Percentiles rank a stretch among this genome's conserved stretches.
Conservation (phyloP, 2,888 invertebrate genomes). For the Microdon myrmicae region DNA sequence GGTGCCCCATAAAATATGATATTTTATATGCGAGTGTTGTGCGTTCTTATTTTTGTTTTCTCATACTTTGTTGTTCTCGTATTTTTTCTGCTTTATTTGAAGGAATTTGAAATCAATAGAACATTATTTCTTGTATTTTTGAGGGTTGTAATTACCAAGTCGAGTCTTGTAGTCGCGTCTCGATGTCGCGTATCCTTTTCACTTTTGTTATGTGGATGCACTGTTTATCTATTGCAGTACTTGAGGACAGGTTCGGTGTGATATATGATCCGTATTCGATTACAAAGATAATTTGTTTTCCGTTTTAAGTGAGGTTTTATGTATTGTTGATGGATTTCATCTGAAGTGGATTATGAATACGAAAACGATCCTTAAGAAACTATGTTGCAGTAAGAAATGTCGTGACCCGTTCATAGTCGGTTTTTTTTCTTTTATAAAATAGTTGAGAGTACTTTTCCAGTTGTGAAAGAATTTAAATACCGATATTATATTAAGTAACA, state of each 20-base stretch:
- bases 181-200: slow-evolving; percentile 40
- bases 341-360: slow-evolving; percentile 20
- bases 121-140: neutral
- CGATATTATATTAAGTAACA: too few species aligned
- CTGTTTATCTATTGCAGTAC: slow-evolving; percentile 19
- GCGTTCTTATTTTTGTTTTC: slow-evolving; percentile 3
- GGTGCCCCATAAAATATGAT: slow-evolving; percentile 29
- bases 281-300: slow-evolving; percentile 7
- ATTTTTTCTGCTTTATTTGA: neutral
- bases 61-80: neutral
- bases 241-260: slow-evolving; percentile 23
- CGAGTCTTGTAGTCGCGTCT: slow-evolving; percentile 38
- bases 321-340: slow-evolving; percentile 20
- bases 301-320: slow-evolving; percentile 34
- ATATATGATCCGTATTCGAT: slow-evolving; percentile 35
- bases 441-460: too few species aligned
- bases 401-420: too few species aligned
- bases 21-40: slow-evolving; percentile 27
- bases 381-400: too few species aligned
- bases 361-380: too few species aligned
- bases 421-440: too few species aligned
- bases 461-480: too few species aligned
- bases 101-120: neutral
- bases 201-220: neutral
- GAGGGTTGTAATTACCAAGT: neutral